phyloP scores from a whole-genome alignment of 2,888 invertebrate species.

The Drosophila nigricruria region DNA sequence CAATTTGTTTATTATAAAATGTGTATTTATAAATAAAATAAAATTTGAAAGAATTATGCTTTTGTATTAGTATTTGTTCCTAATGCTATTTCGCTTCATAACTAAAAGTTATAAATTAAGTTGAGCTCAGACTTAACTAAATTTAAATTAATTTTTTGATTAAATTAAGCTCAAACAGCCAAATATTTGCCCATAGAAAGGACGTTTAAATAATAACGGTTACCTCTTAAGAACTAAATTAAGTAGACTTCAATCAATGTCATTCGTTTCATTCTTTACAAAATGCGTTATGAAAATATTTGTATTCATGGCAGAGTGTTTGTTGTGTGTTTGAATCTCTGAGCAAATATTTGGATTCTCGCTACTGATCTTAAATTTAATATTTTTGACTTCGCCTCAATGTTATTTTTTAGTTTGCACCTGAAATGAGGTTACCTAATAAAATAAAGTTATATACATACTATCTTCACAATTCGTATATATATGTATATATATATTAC shows the following conservation, averaged over 20 bases:
- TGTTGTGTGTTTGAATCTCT: conserved; percentile 6
- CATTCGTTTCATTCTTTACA: background rate
- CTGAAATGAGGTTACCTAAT: conserved; percentile 13
- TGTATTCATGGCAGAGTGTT: conserved; percentile 12
- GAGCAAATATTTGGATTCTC: conserved; percentile 17
- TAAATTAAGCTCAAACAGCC: conserved; percentile 6
- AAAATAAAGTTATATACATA: conserved; percentile 13
- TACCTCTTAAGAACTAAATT: conserved; percentile 11
- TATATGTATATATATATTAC: conserved; percentile 1
- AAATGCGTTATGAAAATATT: conserved; percentile 12
- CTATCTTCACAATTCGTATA: background rate
- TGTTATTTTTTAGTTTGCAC: background rate
- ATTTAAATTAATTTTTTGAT: conserved; percentile 18
- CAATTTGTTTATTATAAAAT: conserved; percentile 58
- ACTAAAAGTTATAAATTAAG: conserved; percentile 14
- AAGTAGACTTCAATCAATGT: conserved; percentile 18
- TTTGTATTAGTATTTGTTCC: background rate
- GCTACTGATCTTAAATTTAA: background rate
- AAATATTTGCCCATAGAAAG: conserved; percentile 14
- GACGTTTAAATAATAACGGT: background rate
- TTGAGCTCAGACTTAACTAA: conserved; percentile 33
- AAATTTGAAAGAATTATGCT: conserved; percentile 13
- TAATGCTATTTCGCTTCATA: background rate
- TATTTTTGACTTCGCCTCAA: background rate
- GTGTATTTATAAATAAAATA: conserved; percentile 44